Evolutionary conservation across 2,113 vertebrate species (phyloP).

Genomic region (Australoheros scitulus): DNA sequence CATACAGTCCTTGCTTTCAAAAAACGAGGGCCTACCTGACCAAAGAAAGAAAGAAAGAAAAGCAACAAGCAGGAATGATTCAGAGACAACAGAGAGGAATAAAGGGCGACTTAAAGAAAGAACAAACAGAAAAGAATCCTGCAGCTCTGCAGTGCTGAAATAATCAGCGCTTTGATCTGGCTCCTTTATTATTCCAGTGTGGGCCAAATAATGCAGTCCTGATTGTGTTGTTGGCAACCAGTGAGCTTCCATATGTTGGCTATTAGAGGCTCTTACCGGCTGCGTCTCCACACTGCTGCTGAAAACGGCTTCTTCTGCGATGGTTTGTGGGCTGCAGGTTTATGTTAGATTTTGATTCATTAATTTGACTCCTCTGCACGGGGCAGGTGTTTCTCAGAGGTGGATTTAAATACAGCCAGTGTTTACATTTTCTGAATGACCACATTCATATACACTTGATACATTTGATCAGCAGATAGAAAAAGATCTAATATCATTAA

Average conservation of each 20-base stretch:
- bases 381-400: background rate
- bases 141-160: conserved; percentile 66
- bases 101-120: conserved; percentile 54
- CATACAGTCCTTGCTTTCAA: conserved; percentile 5
- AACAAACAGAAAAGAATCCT: conserved; percentile 61
- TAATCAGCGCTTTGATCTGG: conserved; percentile 81
- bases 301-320: conserved; percentile 20
- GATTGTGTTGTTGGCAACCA: conserved; percentile 76
- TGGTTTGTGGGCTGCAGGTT: conserved; percentile 9
- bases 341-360: background rate
- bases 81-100: conserved; percentile 61
- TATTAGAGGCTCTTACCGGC: conserved; percentile 70
- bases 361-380: background rate
- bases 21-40: conserved; percentile 16
- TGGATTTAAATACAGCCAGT: background rate
- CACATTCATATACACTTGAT: background rate
- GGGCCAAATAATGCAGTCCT: conserved; percentile 77
- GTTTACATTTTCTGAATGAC: background rate
- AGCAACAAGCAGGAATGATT: conserved; percentile 13
- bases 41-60: conserved; percentile 19
- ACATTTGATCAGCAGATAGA: background rate
- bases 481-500: background rate
- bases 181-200: conserved; percentile 79
- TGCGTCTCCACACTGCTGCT: conserved; percentile 35
- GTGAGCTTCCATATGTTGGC: conserved; percentile 78